Evolutionary conservation across 2,888 invertebrate species (phyloP), one percentile per base, ranked within the genome.

Genomic region (Amiota communis): DNA sequence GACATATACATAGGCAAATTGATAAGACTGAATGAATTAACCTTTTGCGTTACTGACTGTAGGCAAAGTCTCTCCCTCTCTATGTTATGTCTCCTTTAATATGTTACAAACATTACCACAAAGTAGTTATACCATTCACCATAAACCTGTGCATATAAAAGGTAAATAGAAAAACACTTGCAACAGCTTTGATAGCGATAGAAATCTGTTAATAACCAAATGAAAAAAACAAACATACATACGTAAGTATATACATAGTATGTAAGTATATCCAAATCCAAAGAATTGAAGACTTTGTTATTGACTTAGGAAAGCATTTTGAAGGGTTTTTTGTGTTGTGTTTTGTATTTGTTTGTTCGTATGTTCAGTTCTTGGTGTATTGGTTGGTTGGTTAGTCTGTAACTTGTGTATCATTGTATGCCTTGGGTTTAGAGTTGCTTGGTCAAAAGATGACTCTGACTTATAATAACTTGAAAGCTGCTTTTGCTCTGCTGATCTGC

Each of bases 381-480:
- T 36, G 36, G 36, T 36, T 36, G 36, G 36, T 36, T 36, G 4
- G 36, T 36, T 36, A 36, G 2, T 36, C 36, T 36, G 36, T 2
- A 36, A 6, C 36, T 36, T 36, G 36, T 36, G n/a, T n/a, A n/a
- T n/a, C n/a, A 36, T 4, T 6, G 2, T 36, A 6, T 36, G 36
- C 36, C 36, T 36, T 36, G 2, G 36, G 36, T 36, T 36, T 36
- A 36, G 36, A 36, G 36, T 36, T 36, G 36, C 36, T 36, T 36
- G 36, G 36, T 36, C 36, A 36, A 6, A 36, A 6, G 36, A n/a
- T n/a, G n/a, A 36, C 36, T 36, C 64, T 59, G 64, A 83, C 81
- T 83, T 83, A 80, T 78, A 79, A 78, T 81, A 79, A 79, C 77
- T 76, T 70, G 65, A 68, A 59, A 59, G 17, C 59, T 9, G 36